Base-by-base conservation (phyloP, 2,113 vertebrate genomes). In the Mixornis gularis region DNA sequence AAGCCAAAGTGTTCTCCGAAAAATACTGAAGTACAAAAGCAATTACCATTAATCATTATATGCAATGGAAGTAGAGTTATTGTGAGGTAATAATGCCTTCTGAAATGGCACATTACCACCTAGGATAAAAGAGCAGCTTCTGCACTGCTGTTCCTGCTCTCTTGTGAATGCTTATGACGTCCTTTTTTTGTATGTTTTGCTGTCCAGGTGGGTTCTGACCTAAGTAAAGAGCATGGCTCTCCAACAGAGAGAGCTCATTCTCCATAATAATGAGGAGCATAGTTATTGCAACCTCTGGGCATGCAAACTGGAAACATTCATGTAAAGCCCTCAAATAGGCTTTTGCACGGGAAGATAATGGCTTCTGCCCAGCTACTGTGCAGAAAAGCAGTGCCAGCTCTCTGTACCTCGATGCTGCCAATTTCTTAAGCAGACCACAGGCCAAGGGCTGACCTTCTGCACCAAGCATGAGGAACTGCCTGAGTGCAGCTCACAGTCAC, bases 31-130 rank as follows among this genome's bases (percentile, higher is more conserved):
- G 72, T 90, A 90, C 74, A 94, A 96, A 96, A 92, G 84, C 94
- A 97, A 97, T 98, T 97, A 93, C 86, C 85, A 92, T 96, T 94
- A 91, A 95, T 93, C 63, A 93, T 79, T 65, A 78, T 85, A 93
- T 95, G 96, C 92, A 96, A 96, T 87, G 83, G 81, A 96, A 95
- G 85, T 62, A 80, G 26, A 62, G 60, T 94, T 96, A 97, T 89
- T 65, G 60, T 87, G 70, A 91, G 80, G 70, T 94, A 95, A 87
- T 91, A 95, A 89, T 7, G 7, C 21, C 26, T 85, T 66, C 43
- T 86, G 71, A 96, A 96, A 89, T 72, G 80, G 62, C 60, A 86
- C 22, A n/a, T 70, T 81, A 72, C 82, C 82, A 71, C 83, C 49
- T 74, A 59, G 77, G 36, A 78, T 80, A 69, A 85, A 55, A 62